Percentiles rank a stretch among this genome's conserved stretches.
phyloP scores from a whole-genome alignment of 2,888 invertebrate species.

The Herminia tarsipennalis region DNA sequence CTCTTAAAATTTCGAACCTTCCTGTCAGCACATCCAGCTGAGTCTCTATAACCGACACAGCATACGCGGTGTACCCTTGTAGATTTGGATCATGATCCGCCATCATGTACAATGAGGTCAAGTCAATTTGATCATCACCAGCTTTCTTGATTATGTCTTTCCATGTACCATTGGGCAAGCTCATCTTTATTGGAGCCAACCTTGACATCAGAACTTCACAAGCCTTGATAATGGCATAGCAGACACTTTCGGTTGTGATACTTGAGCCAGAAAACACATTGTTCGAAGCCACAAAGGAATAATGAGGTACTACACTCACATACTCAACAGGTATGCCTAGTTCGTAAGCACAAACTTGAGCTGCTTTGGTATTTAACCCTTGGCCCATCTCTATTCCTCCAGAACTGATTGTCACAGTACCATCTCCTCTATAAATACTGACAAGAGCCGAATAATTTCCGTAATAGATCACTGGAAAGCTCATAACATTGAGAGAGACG shows the following conservation, averaged over 20 bases:
- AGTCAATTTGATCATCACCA: slow-evolving; percentile 80
- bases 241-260: slow-evolving; percentile 87
- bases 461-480: slow-evolving; percentile 83
- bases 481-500: slow-evolving; percentile 88
- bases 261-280: slow-evolving; percentile 88
- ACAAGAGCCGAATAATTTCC: slow-evolving; percentile 86
- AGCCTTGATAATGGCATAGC: slow-evolving; percentile 84
- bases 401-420: slow-evolving; percentile 87
- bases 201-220: slow-evolving; percentile 85
- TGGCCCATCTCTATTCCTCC: slow-evolving; percentile 90
- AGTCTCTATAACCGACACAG: slow-evolving; percentile 87
- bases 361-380: slow-evolving; percentile 91
- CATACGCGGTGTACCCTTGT: slow-evolving; percentile 85
- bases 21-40: slow-evolving; percentile 90
- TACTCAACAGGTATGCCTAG: slow-evolving; percentile 87
- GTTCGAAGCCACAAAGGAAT: slow-evolving; percentile 86
- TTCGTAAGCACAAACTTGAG: slow-evolving; percentile 89
- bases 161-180: slow-evolving; percentile 83
- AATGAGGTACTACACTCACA: slow-evolving; percentile 82
- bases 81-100: slow-evolving; percentile 79
- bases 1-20: slow-evolving; percentile 84
- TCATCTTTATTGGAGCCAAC: slow-evolving; percentile 82
- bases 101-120: slow-evolving; percentile 87
- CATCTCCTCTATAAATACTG: slow-evolving; percentile 87
- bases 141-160: slow-evolving; percentile 84